A percentile compares a stretch with the other conserved stretches of the same genome.
These are phyloP conservation scores for Acropora tenuis DNA, from an alignment of 64 coral and sea anemone genomes.

Conservation along the genomic window DNA sequence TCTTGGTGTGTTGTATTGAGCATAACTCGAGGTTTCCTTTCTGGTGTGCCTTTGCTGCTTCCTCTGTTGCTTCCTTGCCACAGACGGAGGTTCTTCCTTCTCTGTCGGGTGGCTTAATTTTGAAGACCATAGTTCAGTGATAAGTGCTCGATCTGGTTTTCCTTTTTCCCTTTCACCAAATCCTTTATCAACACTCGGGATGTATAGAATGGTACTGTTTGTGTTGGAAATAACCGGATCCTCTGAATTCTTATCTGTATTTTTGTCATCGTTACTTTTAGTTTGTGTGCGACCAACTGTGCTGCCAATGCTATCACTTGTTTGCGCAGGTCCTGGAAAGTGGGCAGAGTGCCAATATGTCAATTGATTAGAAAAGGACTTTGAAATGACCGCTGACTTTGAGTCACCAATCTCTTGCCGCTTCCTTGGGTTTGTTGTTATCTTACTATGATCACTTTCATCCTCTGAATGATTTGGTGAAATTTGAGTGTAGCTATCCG, in stretches of 20 bases:
- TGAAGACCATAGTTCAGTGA: background rate
- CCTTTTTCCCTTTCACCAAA: background rate
- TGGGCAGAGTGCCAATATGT: background rate
- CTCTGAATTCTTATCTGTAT: background rate
- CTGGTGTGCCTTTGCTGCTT: background rate
- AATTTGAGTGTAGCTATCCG: slow-evolving; percentile 78
- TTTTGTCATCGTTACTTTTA: background rate
- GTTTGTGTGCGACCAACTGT: background rate
- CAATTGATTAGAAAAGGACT: background rate
- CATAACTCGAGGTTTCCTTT: background rate
- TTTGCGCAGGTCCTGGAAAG: background rate
- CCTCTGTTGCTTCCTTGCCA: background rate
- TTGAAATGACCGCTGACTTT: background rate
- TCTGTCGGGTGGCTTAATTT: background rate
- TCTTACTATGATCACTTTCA: slow-evolving; percentile 49
- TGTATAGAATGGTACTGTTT: background rate
- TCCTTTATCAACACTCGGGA: background rate
- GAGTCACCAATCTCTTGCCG: background rate
- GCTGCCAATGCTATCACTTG: background rate
- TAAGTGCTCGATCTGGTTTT: slow-evolving; percentile 1
- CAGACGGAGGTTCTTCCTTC: background rate
- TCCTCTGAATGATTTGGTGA: slow-evolving; percentile 80
- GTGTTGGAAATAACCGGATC: background rate
- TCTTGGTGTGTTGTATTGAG: background rate
- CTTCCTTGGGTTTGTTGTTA: background rate